phyloP scores from a whole-genome alignment of 2,113 vertebrate species.

The Seriola aureovittata region DNA sequence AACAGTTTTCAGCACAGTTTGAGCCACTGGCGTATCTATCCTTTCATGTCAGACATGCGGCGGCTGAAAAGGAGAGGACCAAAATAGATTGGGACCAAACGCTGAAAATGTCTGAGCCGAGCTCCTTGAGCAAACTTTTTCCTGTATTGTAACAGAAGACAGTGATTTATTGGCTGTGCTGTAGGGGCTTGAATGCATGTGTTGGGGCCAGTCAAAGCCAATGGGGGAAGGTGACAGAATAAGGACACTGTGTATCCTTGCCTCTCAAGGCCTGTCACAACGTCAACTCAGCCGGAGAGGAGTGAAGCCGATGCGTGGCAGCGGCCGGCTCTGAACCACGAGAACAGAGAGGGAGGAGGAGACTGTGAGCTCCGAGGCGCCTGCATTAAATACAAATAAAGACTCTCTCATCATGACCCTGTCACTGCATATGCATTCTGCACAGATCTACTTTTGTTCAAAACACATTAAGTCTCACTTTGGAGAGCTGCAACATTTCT shows the following conservation, averaged over 20 bases:
- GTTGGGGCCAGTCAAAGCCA: conserved; percentile 79
- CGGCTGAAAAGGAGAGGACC: conserved; percentile 44
- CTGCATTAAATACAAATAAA: conserved; percentile 33
- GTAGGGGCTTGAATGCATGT: conserved; percentile 72
- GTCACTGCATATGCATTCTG: background rate
- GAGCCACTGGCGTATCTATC: conserved; percentile 45
- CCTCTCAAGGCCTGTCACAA: conserved; percentile 78
- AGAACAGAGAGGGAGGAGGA: conserved; percentile 30
- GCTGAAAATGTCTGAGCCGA: conserved; percentile 56
- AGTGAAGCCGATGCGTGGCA: conserved; percentile 51
- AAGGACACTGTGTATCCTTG: conserved; percentile 78
- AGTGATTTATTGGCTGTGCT: conserved; percentile 85
- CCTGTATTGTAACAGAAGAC: conserved; percentile 73
- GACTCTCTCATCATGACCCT: background rate
- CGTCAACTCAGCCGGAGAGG: conserved; percentile 63
- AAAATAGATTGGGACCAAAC: conserved; percentile 65
- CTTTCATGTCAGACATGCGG: conserved; percentile 55
- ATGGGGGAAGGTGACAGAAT: conserved; percentile 83
- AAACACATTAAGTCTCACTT: background rate
- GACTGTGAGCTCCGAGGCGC: conserved; percentile 20
- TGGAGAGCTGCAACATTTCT: background rate
- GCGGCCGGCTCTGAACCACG: conserved; percentile 35
- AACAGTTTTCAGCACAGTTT: conserved; percentile 47
- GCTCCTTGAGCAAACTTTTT: conserved; percentile 69
- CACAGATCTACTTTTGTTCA: background rate